Conservation (phyloP, 2,888 invertebrate species). For the Drosophila buzzatii region DNA sequence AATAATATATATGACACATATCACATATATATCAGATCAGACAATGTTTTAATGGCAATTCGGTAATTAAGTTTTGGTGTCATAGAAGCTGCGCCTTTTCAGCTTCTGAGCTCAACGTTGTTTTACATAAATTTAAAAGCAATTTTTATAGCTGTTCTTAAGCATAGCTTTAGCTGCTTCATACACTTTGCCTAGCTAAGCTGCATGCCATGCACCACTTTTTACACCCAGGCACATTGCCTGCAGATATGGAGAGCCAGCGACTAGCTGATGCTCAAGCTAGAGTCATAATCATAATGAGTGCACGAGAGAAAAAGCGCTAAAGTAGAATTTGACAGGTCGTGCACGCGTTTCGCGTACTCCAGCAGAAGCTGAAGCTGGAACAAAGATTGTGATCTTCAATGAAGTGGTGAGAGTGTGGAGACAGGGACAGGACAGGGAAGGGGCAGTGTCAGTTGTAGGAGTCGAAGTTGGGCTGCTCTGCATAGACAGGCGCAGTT, state of each 20-base stretch:
- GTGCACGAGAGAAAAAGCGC: slow-evolving; percentile 63
- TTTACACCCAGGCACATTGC: slow-evolving; percentile 27
- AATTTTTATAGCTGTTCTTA: background rate
- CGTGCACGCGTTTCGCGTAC: slow-evolving; percentile 78
- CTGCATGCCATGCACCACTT: slow-evolving; percentile 49
- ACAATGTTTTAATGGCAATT: too few species aligned
- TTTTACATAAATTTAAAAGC: background rate
- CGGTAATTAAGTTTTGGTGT: too few species aligned
- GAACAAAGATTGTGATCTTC: slow-evolving; percentile 48
- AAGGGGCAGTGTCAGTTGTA: background rate
- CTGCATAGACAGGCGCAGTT: slow-evolving; percentile 64
- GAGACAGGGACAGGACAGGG: too few species aligned
- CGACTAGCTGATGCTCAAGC: background rate
- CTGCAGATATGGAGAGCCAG: background rate
- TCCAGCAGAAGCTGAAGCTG: slow-evolving; percentile 31
- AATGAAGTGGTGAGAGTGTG: slow-evolving; percentile 5
- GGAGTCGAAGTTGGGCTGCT: slow-evolving; percentile 52
- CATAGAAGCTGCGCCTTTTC: too few species aligned
- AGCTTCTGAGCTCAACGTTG: too few species aligned
- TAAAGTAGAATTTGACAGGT: slow-evolving; percentile 71
- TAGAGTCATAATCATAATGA: slow-evolving; percentile 77
- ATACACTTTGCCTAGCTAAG: slow-evolving; percentile 2
- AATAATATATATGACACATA: too few species aligned
- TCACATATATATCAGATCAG: too few species aligned
- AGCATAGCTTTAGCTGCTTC: too few species aligned